phyloP scores from a whole-genome alignment of 2,797 vertebrate species.

The Typhlichthys eigenmanni region DNA sequence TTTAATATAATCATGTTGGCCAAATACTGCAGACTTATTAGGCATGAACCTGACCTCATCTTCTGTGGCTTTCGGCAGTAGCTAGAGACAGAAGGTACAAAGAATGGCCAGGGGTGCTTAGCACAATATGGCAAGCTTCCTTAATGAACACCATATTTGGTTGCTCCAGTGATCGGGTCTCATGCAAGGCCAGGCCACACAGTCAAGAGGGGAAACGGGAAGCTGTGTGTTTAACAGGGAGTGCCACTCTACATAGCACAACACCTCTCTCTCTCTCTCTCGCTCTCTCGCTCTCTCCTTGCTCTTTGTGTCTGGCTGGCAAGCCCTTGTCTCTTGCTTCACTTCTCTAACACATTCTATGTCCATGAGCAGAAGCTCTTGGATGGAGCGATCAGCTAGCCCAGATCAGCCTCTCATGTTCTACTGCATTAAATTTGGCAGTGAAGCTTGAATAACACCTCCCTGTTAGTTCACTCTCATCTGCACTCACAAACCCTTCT shows the following conservation, averaged over 20 bases:
- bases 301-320: not conserved
- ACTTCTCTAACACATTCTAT: not conserved
- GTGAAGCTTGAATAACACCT: constrained; percentile 10
- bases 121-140: constrained; percentile 29
- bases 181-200: constrained; percentile 52
- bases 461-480: constrained; percentile 1
- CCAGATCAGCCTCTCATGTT: constrained; percentile 25
- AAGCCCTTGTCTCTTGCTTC: not conserved
- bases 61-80: not conserved
- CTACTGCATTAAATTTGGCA: constrained; percentile 20
- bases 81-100: constrained; percentile 9
- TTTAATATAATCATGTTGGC: constrained; percentile 5
- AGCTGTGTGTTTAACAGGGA: constrained; percentile 64
- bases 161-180: constrained; percentile 61
- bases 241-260: constrained; percentile 19
- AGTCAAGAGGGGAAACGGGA: constrained; percentile 59
- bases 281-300: not conserved
- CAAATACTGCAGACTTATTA: not conserved
- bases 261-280: not conserved
- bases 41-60: too few relatives aligned
- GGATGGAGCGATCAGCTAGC: constrained; percentile 13
- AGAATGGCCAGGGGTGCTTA: constrained; percentile 37
- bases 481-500: constrained; percentile 5
- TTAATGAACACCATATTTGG: constrained; percentile 76
- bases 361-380: constrained; percentile 33